A percentile compares a stretch with the other conserved stretches of the same genome.
These are phyloP conservation scores for Muschampia plurimacula DNA, from an alignment of 2,888 invertebrate genomes.

Conservation along the genomic window DNA sequence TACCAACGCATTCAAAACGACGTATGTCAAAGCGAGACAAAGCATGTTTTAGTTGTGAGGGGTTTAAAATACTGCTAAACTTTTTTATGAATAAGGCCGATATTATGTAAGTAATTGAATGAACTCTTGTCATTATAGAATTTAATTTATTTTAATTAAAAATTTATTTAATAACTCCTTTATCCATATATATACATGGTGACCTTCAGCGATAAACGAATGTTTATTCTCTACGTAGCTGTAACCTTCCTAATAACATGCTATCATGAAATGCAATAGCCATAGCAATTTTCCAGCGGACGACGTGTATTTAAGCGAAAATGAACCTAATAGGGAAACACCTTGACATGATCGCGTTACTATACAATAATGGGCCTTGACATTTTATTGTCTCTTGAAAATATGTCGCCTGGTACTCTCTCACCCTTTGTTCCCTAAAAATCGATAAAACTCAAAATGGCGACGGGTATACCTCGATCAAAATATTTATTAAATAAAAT, in stretches of 20 bases:
- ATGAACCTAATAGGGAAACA: conserved; percentile 61
- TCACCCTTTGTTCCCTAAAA: conserved; percentile 6
- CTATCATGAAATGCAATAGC: conserved; percentile 8
- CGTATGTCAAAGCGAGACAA: too few relatives aligned
- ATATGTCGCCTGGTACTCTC: conserved; percentile 25
- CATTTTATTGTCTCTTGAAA: conserved; percentile 36
- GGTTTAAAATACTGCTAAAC: too few relatives aligned
- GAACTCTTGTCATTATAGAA: too few relatives aligned
- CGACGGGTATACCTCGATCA: neutral
- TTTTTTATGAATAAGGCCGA: too few relatives aligned
- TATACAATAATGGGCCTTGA: conserved; percentile 30
- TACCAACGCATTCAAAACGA: too few relatives aligned
- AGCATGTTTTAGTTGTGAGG: too few relatives aligned
- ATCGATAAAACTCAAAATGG: conserved; percentile 3
- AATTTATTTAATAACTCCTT: too few relatives aligned
- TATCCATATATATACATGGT: too few relatives aligned
- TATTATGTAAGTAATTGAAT: too few relatives aligned
- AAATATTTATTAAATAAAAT: too few relatives aligned
- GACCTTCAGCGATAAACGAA: too few relatives aligned
- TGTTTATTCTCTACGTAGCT: neutral
- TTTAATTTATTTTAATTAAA: too few relatives aligned
- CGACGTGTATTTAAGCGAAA: conserved; percentile 22
- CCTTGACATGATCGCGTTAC: conserved; percentile 67
- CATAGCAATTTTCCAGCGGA: conserved; percentile 1
- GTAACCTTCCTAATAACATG: neutral